A percentile compares a stretch with the other conserved stretches of the same genome.
These are phyloP conservation scores for Antechinus flavipes DNA, from an alignment of 2,113 vertebrate genomes.

Conservation along the genomic window DNA sequence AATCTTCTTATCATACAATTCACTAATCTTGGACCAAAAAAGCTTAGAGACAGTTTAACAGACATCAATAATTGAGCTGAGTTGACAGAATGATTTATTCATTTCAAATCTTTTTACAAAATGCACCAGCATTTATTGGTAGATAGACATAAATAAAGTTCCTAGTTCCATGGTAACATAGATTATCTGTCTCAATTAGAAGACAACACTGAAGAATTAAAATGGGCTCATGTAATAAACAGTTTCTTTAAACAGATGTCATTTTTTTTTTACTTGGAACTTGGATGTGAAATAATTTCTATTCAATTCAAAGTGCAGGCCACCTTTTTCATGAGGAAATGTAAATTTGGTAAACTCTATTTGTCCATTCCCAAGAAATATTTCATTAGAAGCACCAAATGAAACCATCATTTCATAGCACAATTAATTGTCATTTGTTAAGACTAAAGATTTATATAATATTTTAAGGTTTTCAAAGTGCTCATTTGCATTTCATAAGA, in stretches of 20 bases:
- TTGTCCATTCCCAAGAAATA: not conserved
- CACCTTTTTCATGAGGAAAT: not conserved
- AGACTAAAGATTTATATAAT: not conserved
- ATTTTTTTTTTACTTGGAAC: not conserved
- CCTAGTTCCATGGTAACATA: not conserved
- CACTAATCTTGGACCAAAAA: not conserved
- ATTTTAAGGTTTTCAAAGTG: not conserved
- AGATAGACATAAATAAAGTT: not conserved
- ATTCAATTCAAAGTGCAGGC: not conserved
- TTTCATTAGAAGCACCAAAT: not conserved
- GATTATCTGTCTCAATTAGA: constrained; percentile 2
- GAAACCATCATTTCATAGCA: not conserved
- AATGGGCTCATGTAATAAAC: not conserved
- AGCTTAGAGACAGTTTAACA: not conserved
- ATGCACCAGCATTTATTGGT: not conserved
- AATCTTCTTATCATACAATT: not conserved
- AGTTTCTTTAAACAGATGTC: not conserved
- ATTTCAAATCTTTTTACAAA: not conserved
- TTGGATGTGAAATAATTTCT: not conserved
- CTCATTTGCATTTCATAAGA: not conserved
- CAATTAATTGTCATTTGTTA: not conserved
- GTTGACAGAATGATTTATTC: not conserved
- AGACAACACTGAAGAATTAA: not conserved
- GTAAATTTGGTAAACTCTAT: not conserved
- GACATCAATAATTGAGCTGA: not conserved